A percentile compares a stretch with the other conserved stretches of the same genome.
Evolutionary conservation across 1,140 invertebrate genomes (phyloP).

Genomic region (Caenorhabditis latens): DNA sequence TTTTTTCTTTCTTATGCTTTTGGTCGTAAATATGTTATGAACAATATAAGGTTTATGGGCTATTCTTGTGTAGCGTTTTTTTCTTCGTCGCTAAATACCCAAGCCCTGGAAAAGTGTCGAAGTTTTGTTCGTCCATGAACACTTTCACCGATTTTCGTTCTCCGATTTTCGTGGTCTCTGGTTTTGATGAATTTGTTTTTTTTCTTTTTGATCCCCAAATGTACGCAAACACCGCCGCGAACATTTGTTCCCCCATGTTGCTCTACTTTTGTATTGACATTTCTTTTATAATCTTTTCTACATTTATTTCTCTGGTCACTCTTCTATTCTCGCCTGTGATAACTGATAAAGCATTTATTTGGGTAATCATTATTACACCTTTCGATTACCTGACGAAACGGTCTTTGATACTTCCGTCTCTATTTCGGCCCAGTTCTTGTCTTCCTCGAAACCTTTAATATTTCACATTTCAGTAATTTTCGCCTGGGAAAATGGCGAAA

Average conservation of each 20-base stretch:
- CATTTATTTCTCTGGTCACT: background rate
- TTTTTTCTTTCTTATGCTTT: too few species aligned
- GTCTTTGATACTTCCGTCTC: background rate
- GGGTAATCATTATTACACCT: constrained; percentile 10
- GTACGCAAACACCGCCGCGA: background rate
- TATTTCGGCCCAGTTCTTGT: background rate
- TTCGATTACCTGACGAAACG: background rate
- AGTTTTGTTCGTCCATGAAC: too few species aligned
- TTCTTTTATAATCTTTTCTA: constrained; percentile 2
- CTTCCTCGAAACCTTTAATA: too few species aligned
- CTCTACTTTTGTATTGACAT: background rate
- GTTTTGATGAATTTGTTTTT: background rate
- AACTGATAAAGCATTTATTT: constrained; percentile 43
- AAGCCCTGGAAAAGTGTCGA: too few species aligned
- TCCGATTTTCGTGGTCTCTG: background rate
- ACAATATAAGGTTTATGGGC: too few species aligned
- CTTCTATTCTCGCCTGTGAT: background rate
- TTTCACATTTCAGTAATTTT: constrained; percentile 1
- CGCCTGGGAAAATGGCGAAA: background rate
- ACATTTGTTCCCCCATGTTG: constrained; percentile 12
- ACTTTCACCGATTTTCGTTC: too few species aligned
- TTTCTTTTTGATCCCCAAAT: background rate
- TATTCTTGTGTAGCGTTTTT: too few species aligned
- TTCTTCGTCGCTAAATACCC: too few species aligned
- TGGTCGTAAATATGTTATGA: too few species aligned